Evolutionary conservation across 2,113 vertebrate species (phyloP), one percentile per base, ranked within the genome.

Genomic region (Trachemys scripta): DNA sequence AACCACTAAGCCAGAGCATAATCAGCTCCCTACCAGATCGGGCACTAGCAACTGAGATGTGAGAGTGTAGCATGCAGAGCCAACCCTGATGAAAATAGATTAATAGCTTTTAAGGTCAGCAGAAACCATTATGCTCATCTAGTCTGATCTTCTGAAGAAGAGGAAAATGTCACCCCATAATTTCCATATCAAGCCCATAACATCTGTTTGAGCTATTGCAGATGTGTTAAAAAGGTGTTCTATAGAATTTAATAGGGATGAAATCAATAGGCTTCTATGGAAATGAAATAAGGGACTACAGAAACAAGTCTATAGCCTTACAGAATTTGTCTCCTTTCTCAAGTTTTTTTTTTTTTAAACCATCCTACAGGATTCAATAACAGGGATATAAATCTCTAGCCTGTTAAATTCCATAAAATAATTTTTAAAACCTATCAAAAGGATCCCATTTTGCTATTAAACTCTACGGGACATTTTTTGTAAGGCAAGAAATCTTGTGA

Each of bases 231-330:
- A 38, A 72, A 80, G 65, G 4, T 4, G 1, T 5, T 53, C 45
- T 1, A 24, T 0, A 83, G 4, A 12, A n/a, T 45, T 13, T 16
- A 24, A 20, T 27, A 0, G 0, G 81, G 45, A 72, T 2, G 75
- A 88, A 94, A 12, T 3, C 35, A 80, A 42, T 3, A 59, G 31
- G 8, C 54, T 92, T 62, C 50, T 35, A 75, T 2, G 80, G 11
- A 19, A 76, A 76, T 49, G 1, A 3, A 0, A 6, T 0, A 6
- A 13, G 0, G 1, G 0, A 65, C 8, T 1, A 2, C 0, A 0
- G 2, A 17, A 79, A 81, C 29, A 69, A 12, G 38, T 54, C 7
- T 1, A 11, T 1, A 50, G 17, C 47, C 59, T 49, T 10, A 6
- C 1, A 56, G 54, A 89, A 75, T 14, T 53, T 16, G 27, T 6